Evolutionary conservation across 2,113 vertebrate species (phyloP), one percentile per base, ranked within the genome.

Genomic region (Rallus limicola): DNA sequence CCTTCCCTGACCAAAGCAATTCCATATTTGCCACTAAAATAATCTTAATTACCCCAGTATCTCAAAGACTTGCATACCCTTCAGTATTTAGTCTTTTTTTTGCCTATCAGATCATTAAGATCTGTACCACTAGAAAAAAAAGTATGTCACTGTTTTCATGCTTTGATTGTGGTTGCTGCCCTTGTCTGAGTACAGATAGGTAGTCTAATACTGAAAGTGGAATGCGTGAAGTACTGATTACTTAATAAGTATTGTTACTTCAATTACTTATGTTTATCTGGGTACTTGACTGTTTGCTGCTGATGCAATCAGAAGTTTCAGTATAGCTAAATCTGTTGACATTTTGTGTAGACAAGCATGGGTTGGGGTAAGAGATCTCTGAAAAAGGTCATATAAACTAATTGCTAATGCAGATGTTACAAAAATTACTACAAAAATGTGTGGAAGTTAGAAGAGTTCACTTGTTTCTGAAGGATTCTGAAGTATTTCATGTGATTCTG

Each of bases 201-300:
- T 36, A 59, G 25, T 64, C 38, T 36, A 71, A 40, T 75, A 55
- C 46, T 68, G 71, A 25, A 78, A 85, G 25, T 75, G 65, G 53
- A 88, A 56, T 71, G 5, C 56, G 33, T 56, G 75, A 85, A 72
- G 23, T 46, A 3, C 58, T 85, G 67, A 52, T 82, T 90, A 71
- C 67, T 90, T 90, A 79, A 79, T 85, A 90, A 68, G 38, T 53
- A 20, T 64, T 87, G 55, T 79, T 94, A 52, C 85, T 94, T 85
- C 75, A 79, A 2, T 92, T 91, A 60, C 26, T 81, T 70, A 6
- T n/a, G 69, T 93, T 93, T 90, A 34, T 88, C 25, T 82, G 67
- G 11, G 20, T 90, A 76, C 48, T 88, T 92, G 58, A 59, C 65
- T 82, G 50, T 65, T 60, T 92, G 34, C 64, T 91, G 58, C 42